Conservation (phyloP, 2,888 invertebrate species). For the Torymus tubicola region DNA sequence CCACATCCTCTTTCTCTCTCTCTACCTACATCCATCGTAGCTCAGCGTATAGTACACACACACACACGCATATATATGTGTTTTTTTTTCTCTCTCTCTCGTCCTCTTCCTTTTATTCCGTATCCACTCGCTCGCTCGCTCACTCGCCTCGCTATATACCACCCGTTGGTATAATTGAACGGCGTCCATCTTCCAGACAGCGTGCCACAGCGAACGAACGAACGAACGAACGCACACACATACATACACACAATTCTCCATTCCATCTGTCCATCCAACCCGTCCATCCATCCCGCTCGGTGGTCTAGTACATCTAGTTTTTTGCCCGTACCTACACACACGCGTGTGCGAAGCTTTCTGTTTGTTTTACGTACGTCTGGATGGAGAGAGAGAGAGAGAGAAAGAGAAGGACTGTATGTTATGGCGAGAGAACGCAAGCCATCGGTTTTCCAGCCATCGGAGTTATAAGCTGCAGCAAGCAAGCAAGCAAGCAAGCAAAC, state of each 20-base stretch:
- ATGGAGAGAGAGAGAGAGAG: too few relatives aligned
- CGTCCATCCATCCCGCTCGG: conserved; percentile 25
- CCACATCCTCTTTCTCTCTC: too few relatives aligned
- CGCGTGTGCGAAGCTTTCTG: conserved; percentile 34
- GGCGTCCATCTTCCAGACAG: conserved; percentile 66
- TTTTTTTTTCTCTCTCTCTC: background rate
- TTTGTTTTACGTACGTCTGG: too few relatives aligned
- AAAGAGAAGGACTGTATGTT: too few relatives aligned
- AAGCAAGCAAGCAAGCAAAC: too few relatives aligned
- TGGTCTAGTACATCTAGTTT: too few relatives aligned
- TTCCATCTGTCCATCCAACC: conserved; percentile 53
- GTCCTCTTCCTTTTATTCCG: conserved; percentile 3
- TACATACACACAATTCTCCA: conserved; percentile 57
- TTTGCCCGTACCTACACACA: background rate
- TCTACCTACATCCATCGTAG: too few relatives aligned
- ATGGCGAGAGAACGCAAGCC: too few relatives aligned
- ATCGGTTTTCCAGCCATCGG: too few relatives aligned
- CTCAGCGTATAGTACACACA: too few relatives aligned
- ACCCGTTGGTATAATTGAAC: conserved; percentile 68
- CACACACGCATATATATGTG: too few relatives aligned
- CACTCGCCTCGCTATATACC: background rate
- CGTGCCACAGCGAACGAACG: background rate
- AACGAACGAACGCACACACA: background rate
- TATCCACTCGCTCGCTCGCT: conserved; percentile 18
- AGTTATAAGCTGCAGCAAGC: too few relatives aligned